Evolutionary conservation across 2,113 vertebrate species (phyloP), one percentile per base, ranked within the genome.

Genomic region (Opisthocomus hoazin): DNA sequence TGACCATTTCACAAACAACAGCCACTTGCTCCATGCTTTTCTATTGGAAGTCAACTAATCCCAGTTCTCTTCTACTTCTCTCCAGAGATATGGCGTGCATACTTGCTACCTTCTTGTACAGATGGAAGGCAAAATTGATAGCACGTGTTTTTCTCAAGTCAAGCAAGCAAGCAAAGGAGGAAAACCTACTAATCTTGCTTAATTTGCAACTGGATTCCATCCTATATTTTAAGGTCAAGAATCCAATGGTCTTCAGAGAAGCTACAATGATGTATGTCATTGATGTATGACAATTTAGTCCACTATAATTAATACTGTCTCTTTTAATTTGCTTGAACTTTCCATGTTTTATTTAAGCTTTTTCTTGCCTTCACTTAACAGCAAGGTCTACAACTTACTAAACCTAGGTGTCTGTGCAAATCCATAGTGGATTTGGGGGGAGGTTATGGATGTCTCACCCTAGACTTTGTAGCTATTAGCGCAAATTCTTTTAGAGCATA

Each of bases 131-230:
- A 92, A 95, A 94, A 94, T 95, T 54, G 87, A 56, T 56, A 90
- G 45, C 80, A 96, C 2, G 8, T 93, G 83, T 96, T 96, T 94
- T 87, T 91, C 90, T 96, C 39, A 77, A 93, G 80, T 83, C 86
- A 91, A 84, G n/a, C n/a, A 88, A 93, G 36, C 30, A 94, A 92
- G 48, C n/a, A 86, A 83, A 86, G 36, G 56, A 93, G 64, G 43
- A 92, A 94, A 92, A 77, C 46, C 39, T 74, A 50, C 56, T 90
- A 84, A 93, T 94, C 76, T 92, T 89, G 46, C 15, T 66, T 91
- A 90, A 95, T 93, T 95, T 94, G 43, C 71, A 93, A 65, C 81
- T 88, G 80, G 66, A 77, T 91, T 93, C 68, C 60, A 83, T 88
- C 54, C 58, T 87, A 61, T 83, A 46, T 88, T 89, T 91, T 70